These are phyloP conservation scores for Caenorhabditis remanei DNA, from an alignment of 1,140 invertebrate species.

Conservation along the genomic window DNA sequence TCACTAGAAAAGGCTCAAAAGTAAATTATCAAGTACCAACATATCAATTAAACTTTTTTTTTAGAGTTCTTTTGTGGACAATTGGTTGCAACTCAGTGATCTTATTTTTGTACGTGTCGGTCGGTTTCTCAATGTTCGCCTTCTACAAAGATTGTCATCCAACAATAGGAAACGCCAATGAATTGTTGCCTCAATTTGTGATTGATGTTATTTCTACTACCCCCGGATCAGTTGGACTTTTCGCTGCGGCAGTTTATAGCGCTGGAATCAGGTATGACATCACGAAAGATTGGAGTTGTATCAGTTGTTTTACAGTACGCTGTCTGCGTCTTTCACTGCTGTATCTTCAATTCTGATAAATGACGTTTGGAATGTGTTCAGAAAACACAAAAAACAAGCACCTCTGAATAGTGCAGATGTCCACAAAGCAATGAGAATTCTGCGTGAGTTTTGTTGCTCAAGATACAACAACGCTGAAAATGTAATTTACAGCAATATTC, in stretches of 20 bases:
- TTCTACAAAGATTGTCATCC: conserved; percentile 70
- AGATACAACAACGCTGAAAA: too few relatives aligned
- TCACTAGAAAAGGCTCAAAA: conserved; percentile 68
- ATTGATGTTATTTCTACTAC: conserved; percentile 58
- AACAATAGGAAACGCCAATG: conserved; percentile 49
- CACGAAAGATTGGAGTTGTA: background rate
- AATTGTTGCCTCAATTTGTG: conserved; percentile 64
- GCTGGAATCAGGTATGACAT: conserved; percentile 56
- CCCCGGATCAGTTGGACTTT: conserved; percentile 68
- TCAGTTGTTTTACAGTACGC: conserved; percentile 65
- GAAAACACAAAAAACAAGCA: background rate
- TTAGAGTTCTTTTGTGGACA: conserved; percentile 70
- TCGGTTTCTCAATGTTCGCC: conserved; percentile 69
- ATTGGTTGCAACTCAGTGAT: conserved; percentile 70
- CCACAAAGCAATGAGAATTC: conserved; percentile 6
- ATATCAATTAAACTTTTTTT: background rate
- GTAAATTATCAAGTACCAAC: conserved; percentile 53
- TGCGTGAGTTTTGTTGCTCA: conserved; percentile 27
- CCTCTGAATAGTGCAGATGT: background rate
- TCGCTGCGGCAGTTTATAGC: conserved; percentile 68
- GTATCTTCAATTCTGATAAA: conserved; percentile 69
- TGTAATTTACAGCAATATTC: conserved; percentile 65
- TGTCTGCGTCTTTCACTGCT: conserved; percentile 71
- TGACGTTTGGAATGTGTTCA: conserved; percentile 65
- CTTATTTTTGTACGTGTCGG: conserved; percentile 64